Evolutionary conservation across 30 jellyfish, hydroid and myxozoan genomes (phyloP).

Genomic region (Hydractinia echinata): DNA sequence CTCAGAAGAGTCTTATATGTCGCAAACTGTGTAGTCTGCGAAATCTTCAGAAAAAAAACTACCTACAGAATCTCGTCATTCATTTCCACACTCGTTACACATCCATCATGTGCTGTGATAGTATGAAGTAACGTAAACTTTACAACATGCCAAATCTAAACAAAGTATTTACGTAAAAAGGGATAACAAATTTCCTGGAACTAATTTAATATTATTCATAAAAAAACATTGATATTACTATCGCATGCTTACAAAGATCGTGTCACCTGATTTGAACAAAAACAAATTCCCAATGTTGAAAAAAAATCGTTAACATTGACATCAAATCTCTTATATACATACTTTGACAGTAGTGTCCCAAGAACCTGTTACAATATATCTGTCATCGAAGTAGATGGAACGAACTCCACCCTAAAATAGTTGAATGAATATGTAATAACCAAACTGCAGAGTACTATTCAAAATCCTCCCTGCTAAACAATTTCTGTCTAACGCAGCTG

Average conservation of each 20-base stretch:
- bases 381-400: constrained; percentile 59
- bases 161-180: not conserved
- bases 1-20: too few relatives aligned
- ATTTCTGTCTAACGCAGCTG: too few relatives aligned
- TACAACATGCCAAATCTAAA: constrained; percentile 83
- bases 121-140: constrained; percentile 43
- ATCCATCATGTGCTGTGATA: constrained; percentile 65
- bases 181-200: too few relatives aligned
- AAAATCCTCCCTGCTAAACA: too few relatives aligned
- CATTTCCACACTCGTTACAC: constrained; percentile 88
- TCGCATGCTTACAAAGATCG: too few relatives aligned
- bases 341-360: constrained; percentile 94
- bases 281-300: not conserved
- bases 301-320: not conserved
- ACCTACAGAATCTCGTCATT: constrained; percentile 69
- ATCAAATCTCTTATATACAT: constrained; percentile 6
- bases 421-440: too few relatives aligned
- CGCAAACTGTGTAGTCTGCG: too few relatives aligned
- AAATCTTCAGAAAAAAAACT: not conserved
- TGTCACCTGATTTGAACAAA: too few relatives aligned
- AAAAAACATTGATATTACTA: too few relatives aligned
- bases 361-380: constrained; percentile 71
- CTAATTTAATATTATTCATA: too few relatives aligned
- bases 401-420: constrained; percentile 89
- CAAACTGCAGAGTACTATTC: too few relatives aligned